These are phyloP conservation scores for Steinernema scapterisci DNA, from an alignment of 2,888 invertebrate genomes.

Conservation along the genomic window DNA sequence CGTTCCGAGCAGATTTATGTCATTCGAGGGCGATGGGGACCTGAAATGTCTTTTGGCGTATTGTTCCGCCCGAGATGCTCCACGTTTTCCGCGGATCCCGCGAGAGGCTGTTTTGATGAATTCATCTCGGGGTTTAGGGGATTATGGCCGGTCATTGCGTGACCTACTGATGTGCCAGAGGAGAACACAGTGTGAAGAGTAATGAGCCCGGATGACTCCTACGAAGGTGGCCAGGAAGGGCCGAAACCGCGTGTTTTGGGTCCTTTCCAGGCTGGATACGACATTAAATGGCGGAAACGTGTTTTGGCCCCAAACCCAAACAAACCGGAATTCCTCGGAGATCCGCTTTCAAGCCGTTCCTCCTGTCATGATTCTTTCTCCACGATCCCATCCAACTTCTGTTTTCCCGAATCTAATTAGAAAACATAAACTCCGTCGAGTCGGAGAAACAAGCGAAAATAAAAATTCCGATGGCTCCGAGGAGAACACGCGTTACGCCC, in stretches of 20 bases:
- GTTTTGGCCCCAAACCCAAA: not conserved
- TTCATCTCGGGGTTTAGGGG: slow-evolving; percentile 1
- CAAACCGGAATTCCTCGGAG: not conserved
- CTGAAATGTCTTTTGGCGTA: not conserved
- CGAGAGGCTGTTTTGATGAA: not conserved
- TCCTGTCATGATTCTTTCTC: not conserved
- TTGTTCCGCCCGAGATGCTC: slow-evolving; percentile 11
- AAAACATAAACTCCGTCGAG: not conserved
- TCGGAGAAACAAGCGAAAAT: not conserved
- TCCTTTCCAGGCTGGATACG: too few species aligned
- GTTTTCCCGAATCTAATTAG: slow-evolving; percentile 28
- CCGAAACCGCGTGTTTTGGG: not conserved
- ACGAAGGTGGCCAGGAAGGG: not conserved
- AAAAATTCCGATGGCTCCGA: not conserved
- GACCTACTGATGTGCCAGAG: not conserved
- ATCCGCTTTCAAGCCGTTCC: not conserved
- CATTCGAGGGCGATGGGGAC: not conserved
- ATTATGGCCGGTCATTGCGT: not conserved
- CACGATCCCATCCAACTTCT: not conserved
- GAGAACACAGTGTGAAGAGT: not conserved
- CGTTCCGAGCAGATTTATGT: not conserved
- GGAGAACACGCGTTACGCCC: not conserved
- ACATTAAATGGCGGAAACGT: too few species aligned
- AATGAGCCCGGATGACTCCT: not conserved
- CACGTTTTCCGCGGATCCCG: not conserved